Evolutionary conservation across 1,140 invertebrate species (phyloP).

Genomic region (Ooceraea biroi): DNA sequence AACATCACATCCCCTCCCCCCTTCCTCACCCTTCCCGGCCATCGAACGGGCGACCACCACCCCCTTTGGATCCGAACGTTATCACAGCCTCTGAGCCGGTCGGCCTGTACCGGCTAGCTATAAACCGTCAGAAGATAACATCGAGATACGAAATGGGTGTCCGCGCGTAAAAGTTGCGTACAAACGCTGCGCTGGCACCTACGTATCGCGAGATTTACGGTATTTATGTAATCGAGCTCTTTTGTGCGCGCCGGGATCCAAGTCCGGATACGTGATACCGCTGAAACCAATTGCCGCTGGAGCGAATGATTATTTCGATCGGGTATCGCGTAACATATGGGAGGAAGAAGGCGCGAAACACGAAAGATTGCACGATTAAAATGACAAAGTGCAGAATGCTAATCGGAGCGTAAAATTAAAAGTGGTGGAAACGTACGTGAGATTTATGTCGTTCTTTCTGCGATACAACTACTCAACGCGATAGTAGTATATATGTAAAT

Average conservation of each 20-base stretch:
- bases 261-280: conserved; percentile 23
- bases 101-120: conserved; percentile 34
- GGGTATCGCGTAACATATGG: not conserved
- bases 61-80: conserved; percentile 45
- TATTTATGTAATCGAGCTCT: conserved; percentile 47
- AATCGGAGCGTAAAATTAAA: conserved; percentile 23
- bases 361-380: conserved; percentile 14
- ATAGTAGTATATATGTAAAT: not conserved
- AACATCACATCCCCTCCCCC: conserved; percentile 26
- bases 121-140: conserved; percentile 65
- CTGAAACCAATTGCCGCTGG: conserved; percentile 39
- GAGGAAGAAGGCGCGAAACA: not conserved
- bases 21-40: not conserved
- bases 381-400: conserved; percentile 26
- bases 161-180: conserved; percentile 54
- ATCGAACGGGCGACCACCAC: conserved; percentile 4
- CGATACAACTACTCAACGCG: not conserved
- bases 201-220: conserved; percentile 30
- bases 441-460: conserved; percentile 2
- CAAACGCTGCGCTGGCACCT: conserved; percentile 16
- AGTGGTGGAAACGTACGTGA: not conserved
- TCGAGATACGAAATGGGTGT: conserved; percentile 58
- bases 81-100: conserved; percentile 42
- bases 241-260: conserved; percentile 1
- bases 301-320: conserved; percentile 41